Evolutionary conservation across 2,113 vertebrate species (phyloP).

Genomic region (Felis chaus): DNA sequence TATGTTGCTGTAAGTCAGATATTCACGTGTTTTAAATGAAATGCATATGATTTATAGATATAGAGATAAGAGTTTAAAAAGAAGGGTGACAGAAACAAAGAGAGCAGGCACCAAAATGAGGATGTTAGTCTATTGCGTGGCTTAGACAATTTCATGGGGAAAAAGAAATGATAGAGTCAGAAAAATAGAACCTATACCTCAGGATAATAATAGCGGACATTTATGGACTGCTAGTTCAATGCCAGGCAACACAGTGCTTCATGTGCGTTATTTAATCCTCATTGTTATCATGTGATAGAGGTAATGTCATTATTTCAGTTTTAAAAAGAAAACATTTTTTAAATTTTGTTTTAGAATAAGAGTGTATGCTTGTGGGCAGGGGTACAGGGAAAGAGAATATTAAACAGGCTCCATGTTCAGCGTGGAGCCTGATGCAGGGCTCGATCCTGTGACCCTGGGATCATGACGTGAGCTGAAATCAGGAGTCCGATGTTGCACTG

Average conservation of each 20-base stretch:
- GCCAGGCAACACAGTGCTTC: not conserved
- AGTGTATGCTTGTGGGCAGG: too few relatives aligned
- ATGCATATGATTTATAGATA: not conserved
- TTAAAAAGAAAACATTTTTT: not conserved
- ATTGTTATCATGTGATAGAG: not conserved
- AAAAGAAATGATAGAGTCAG: not conserved
- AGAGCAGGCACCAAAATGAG: not conserved
- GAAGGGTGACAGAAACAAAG: not conserved
- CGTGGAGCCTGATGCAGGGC: too few relatives aligned
- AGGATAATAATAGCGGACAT: not conserved
- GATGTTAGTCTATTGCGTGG: not conserved
- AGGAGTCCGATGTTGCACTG: too few relatives aligned
- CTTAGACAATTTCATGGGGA: not conserved
- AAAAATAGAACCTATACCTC: not conserved
- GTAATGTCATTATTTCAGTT: not conserved
- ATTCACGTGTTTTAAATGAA: constrained; percentile 30
- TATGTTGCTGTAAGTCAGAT: not conserved
- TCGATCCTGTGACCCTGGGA: too few relatives aligned
- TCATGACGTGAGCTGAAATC: too few relatives aligned
- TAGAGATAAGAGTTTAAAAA: not conserved
- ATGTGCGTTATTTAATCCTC: not conserved
- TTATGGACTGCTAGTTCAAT: not conserved
- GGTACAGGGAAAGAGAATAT: too few relatives aligned
- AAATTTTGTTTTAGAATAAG: too few relatives aligned
- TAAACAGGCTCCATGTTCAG: too few relatives aligned